These are phyloP conservation scores for Ispidina picta DNA, from an alignment of 2,797 vertebrate genomes.

Conservation along the genomic window DNA sequence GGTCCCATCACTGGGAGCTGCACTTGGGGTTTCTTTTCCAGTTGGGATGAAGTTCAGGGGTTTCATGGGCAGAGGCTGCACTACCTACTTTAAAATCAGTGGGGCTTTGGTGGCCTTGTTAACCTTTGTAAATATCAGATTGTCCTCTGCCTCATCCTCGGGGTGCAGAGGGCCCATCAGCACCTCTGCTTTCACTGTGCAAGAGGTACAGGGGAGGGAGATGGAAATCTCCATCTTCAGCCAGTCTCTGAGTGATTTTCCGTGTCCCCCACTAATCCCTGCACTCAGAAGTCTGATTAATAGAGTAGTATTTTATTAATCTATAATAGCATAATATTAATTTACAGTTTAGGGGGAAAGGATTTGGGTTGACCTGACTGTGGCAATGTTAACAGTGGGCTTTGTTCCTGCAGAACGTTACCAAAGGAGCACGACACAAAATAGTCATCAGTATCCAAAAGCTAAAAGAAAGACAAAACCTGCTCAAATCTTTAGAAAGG, in stretches of 20 bases:
- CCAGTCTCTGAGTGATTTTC: background rate
- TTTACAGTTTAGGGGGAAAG: background rate
- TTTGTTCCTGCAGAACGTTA: conserved; percentile 88
- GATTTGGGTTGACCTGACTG: background rate
- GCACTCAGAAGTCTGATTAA: background rate
- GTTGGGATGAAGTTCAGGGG: background rate
- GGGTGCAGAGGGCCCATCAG: background rate
- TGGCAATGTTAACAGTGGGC: background rate
- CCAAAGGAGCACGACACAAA: conserved; percentile 98
- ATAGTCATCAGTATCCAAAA: conserved; percentile 99
- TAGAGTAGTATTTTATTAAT: background rate
- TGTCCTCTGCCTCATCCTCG: background rate
- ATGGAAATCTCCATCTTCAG: background rate
- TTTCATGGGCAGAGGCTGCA: background rate
- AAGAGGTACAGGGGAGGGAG: background rate
- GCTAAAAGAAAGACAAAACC: conserved; percentile 93
- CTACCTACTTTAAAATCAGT: background rate
- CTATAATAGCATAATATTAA: background rate
- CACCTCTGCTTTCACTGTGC: background rate
- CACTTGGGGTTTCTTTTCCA: fast-evolving
- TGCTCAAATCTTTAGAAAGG: conserved; percentile 95
- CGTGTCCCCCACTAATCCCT: background rate
- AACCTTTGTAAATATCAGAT: background rate
- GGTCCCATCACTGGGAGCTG: background rate
- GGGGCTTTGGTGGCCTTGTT: background rate